Evolutionary conservation across 2,888 invertebrate species (phyloP).

Genomic region (Synergus itoensis): DNA sequence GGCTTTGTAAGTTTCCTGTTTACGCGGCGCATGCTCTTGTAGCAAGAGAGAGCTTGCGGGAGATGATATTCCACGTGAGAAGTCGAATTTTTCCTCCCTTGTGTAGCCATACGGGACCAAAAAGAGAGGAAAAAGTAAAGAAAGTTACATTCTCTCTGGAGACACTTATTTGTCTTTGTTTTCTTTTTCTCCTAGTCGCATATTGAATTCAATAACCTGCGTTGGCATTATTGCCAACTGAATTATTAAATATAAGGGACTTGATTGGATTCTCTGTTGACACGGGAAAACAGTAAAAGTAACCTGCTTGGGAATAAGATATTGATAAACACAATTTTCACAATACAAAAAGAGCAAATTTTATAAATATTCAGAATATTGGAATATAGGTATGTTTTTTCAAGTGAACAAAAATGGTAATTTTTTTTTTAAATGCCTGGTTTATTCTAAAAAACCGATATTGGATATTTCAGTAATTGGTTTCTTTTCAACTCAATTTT

Average conservation of each 20-base stretch:
- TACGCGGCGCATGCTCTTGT: constrained; percentile 42
- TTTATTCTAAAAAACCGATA: too few species aligned
- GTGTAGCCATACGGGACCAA: not conserved
- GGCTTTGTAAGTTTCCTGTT: constrained; percentile 61
- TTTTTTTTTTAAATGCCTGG: too few species aligned
- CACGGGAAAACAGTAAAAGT: constrained; percentile 17
- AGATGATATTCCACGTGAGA: constrained; percentile 18
- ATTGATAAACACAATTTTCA: constrained; percentile 17
- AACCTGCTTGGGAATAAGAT: not conserved
- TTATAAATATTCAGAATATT: not conserved
- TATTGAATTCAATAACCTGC: constrained; percentile 36
- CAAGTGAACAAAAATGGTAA: too few species aligned
- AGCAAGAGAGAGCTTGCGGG: not conserved
- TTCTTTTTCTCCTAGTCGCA: constrained; percentile 5
- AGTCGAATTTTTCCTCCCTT: constrained; percentile 1
- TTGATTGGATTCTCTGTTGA: constrained; percentile 34
- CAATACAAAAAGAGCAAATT: not conserved
- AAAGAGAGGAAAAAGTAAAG: not conserved
- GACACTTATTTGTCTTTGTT: constrained; percentile 21
- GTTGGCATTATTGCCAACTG: constrained; percentile 29
- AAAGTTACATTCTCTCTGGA: constrained; percentile 7
- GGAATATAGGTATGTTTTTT: not conserved
- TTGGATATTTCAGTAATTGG: too few species aligned
- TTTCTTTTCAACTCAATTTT: too few species aligned
- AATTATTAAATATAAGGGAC: constrained; percentile 30